phyloP scores from a whole-genome alignment of 2,113 vertebrate genomes.

The Okapia johnstoni region DNA sequence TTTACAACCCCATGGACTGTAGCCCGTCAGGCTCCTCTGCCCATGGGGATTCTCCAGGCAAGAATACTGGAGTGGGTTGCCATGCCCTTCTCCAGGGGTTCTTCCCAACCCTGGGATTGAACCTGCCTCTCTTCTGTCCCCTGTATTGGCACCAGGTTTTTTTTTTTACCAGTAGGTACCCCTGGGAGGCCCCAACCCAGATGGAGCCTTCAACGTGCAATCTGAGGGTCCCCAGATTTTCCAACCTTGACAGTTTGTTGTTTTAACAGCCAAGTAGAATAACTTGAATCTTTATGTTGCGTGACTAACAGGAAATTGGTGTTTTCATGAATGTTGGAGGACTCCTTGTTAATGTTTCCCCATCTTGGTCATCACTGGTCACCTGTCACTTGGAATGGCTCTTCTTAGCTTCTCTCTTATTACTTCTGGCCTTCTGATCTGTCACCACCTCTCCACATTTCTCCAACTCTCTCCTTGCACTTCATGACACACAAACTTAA shows the following conservation, averaged over 20 bases:
- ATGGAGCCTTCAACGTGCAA: background rate
- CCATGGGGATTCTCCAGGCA: background rate
- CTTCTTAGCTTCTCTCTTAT: background rate
- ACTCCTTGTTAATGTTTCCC: background rate
- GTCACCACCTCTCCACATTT: background rate
- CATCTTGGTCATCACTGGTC: background rate
- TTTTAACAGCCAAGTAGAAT: background rate
- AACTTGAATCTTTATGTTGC: conserved; percentile 7
- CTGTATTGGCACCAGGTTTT: background rate
- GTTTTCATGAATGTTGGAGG: background rate
- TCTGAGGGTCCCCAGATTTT: background rate
- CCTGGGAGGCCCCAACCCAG: background rate
- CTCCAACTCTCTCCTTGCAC: background rate
- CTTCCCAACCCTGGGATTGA: background rate
- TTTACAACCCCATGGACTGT: background rate
- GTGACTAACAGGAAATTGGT: background rate
- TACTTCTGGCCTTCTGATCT: background rate
- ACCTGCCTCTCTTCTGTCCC: background rate
- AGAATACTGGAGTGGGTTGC: background rate
- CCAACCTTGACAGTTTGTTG: background rate
- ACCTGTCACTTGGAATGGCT: background rate
- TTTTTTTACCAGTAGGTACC: background rate
- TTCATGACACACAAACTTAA: background rate
- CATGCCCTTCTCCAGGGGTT: background rate
- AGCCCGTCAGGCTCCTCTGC: background rate